phyloP scores from a whole-genome alignment of 53 echinoderm and acorn worm genomes.

The Luidia sarsii region DNA sequence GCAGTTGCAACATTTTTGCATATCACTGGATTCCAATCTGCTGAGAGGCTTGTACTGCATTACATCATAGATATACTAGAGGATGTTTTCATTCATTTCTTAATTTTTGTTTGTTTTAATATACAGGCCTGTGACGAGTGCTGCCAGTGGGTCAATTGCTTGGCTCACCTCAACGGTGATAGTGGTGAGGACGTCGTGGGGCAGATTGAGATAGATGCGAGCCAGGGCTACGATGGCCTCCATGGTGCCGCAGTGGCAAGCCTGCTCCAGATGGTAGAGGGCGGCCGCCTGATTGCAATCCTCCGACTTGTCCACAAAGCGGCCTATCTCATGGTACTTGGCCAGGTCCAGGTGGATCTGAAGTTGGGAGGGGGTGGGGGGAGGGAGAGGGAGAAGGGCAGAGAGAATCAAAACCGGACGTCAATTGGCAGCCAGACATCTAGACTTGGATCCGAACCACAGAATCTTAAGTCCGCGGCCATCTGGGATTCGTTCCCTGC shows the following conservation, averaged over 20 bases:
- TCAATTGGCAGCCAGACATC: too few relatives aligned
- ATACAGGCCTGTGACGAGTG: too few relatives aligned
- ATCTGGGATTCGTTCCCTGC: too few relatives aligned
- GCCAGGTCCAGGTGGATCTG: conserved; percentile 93
- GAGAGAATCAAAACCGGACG: too few relatives aligned
- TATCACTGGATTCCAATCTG: too few relatives aligned
- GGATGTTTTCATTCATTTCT: neutral
- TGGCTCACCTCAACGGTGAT: conserved; percentile 75
- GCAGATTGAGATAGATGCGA: conserved; percentile 77
- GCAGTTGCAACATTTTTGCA: too few relatives aligned
- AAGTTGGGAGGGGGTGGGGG: too few relatives aligned
- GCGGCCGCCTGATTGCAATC: conserved; percentile 81
- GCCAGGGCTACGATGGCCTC: conserved; percentile 78
- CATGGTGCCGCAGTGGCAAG: conserved; percentile 74
- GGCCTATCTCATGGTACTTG: conserved; percentile 90
- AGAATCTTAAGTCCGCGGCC: too few relatives aligned
- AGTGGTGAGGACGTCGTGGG: conserved; percentile 75
- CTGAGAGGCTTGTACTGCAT: neutral
- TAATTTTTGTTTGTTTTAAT: neutral
- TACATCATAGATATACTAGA: neutral
- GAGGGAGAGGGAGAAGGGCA: too few relatives aligned
- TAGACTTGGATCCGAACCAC: too few relatives aligned
- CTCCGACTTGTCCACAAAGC: conserved; percentile 75
- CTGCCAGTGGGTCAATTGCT: neutral
- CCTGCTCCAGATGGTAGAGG: conserved; percentile 84